A percentile compares a stretch with the other conserved stretches of the same genome.
These are phyloP conservation scores for Trachelipus rathkii DNA, from an alignment of 1,140 invertebrate species.

Conservation along the genomic window DNA sequence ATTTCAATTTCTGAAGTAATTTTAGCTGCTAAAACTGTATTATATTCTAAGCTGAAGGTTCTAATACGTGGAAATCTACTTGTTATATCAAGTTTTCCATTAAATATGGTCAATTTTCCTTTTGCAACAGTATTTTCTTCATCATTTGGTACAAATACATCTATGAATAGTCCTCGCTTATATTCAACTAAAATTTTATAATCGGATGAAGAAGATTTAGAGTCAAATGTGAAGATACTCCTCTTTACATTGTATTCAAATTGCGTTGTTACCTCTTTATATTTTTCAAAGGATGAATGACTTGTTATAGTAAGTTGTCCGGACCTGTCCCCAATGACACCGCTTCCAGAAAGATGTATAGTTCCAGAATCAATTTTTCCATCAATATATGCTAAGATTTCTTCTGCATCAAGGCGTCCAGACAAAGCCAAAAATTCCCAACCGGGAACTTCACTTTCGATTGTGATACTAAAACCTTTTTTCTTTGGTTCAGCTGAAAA, in stretches of 20 bases:
- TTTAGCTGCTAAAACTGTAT: background rate
- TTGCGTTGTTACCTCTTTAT: constrained; percentile 1
- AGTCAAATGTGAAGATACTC: constrained; percentile 18
- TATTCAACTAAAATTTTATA: constrained; percentile 24
- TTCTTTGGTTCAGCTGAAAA: constrained; percentile 16
- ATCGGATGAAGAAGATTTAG: constrained; percentile 20
- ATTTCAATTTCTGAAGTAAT: background rate
- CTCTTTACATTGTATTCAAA: constrained; percentile 13
- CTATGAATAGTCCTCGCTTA: background rate
- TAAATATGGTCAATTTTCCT: background rate
- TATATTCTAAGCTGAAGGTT: constrained; percentile 21
- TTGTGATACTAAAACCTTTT: constrained; percentile 20
- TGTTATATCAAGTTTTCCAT: constrained; percentile 24
- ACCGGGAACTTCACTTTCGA: constrained; percentile 34
- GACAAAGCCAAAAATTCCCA: constrained; percentile 35
- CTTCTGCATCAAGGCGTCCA: constrained; percentile 28
- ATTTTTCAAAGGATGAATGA: constrained; percentile 27
- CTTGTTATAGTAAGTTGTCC: background rate
- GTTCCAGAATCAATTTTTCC: constrained; percentile 27
- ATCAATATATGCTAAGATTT: constrained; percentile 19
- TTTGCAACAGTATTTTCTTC: constrained; percentile 22
- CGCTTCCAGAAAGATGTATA: constrained; percentile 16
- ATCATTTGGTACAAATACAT: constrained; percentile 32
- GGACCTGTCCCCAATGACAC: background rate
- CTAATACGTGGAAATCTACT: constrained; percentile 25